Base-by-base conservation (phyloP, 2,888 invertebrate genomes). In the Mythimna loreyi region DNA sequence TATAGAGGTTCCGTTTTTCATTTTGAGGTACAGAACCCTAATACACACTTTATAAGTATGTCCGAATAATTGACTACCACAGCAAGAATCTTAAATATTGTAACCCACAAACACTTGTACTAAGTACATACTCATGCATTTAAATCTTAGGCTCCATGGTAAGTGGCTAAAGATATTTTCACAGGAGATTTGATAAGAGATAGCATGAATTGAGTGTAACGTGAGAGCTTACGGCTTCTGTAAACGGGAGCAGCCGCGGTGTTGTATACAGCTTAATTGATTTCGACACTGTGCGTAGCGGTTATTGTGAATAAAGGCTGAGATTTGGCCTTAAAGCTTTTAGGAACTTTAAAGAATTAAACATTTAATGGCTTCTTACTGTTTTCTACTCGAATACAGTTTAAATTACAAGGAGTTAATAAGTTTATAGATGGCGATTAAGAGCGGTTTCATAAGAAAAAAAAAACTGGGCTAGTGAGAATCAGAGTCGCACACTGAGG, bases 121-220 rank as follows among this genome's bases (percentile, higher is more conserved):
- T 33, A 28, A 3, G 28, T 9, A 36, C 13, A 13, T 16, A 21
- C 9, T 0, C 28, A n/a, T 47, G 16, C 56, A 33, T n/a, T 30
- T 28, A 28, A 50, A 50, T 74, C 25, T 33, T 58, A n/a, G 8
- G 33, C 43, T 23, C 23, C 30, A n/a, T 47, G n/a, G 45, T 67
- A 47, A 33, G n/a, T 25, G 43, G 28, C 47, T 19, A 33, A 33
- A 76, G 77, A 76, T 76, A 67, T 77, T 76, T 77, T 76, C 77
- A 77, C 72, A 76, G 59, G 25, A 64, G 72, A 79, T 73, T 69
- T 78, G 61, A 78, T 71, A 71, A 71, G 65, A 56, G 65, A 67
- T 71, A 53, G 43, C 53, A 53, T 47, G 47, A 67, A 60, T 52
- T 75, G 57, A 72, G 66, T 60, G 59, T 66, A 75, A 75, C 72